Conservation (phyloP, 2,113 vertebrate species). For the Dicrurus megarhynchus region DNA sequence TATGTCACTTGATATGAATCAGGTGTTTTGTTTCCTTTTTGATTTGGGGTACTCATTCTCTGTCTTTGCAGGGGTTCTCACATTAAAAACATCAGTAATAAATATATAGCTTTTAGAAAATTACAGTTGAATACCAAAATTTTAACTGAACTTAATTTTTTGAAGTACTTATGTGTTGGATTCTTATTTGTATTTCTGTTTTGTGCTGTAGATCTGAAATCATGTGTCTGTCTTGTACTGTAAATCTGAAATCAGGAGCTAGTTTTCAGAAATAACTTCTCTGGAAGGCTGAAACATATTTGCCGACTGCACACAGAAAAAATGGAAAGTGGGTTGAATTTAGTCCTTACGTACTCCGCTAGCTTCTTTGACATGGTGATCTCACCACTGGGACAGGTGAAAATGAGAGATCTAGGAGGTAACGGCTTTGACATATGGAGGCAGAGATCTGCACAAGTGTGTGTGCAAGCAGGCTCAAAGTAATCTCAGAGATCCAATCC, state of each 20-base stretch:
- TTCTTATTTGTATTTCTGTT: not conserved
- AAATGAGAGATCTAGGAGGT: not conserved
- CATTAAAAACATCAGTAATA: accelerated
- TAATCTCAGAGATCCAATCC: not conserved
- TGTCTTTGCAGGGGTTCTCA: not conserved
- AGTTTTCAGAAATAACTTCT: not conserved
- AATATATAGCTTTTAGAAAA: not conserved
- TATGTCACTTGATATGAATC: not conserved
- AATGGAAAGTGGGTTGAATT: not conserved
- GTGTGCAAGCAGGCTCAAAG: not conserved
- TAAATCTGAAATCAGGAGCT: not conserved
- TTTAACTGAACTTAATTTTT: not conserved
- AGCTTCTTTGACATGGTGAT: not conserved
- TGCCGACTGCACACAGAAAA: not conserved
- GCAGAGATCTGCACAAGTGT: not conserved
- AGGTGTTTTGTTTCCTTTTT: not conserved
- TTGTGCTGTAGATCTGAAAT: not conserved
- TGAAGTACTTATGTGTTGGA: not conserved
- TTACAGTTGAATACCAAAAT: not conserved
- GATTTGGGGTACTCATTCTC: not conserved
- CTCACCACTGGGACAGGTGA: not conserved
- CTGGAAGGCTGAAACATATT: not conserved
- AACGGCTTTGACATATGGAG: not conserved
- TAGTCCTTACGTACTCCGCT: not conserved
- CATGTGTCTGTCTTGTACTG: not conserved